Evolutionary conservation across 2,888 invertebrate genomes (phyloP), one percentile per base, ranked within the genome.

Genomic region (Lagria hirta): DNA sequence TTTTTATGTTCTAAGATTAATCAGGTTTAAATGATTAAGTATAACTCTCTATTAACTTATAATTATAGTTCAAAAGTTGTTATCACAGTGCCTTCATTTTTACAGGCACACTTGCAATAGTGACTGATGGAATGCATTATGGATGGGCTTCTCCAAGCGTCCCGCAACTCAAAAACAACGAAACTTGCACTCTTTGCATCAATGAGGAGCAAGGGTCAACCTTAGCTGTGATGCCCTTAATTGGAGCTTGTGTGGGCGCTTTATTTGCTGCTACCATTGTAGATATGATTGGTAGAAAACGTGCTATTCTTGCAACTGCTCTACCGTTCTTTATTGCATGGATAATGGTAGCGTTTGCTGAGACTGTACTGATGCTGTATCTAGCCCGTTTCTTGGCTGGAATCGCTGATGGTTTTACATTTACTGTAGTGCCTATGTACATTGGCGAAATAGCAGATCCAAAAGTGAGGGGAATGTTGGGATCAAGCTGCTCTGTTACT

Each of bases 201-300:
- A 69, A 73, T n/a, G 47, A 65, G 13, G 74, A 74, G 46, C 72
- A 80, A 59, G 76, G 78, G 52, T 79, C 81, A 56, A 80, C 80
- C 79, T 75, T 82, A 64, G 80, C 80, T 1, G 82, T 83, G 29
- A 76, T 83, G 60, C 80, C 80, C 67, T 75, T 82, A 49, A 70
- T 83, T 32, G 83, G 82, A 52, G 81, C 81, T 1, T 76, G 81
- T 13, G 66, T 81, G 23, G 83, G 83, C 18, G 80, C 80, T 4
- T 63, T 82, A 2, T 71, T 79, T 10, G 77, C 81, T 8, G 83
- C 82, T 15, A 75, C 80, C 60, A 69, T 81, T 45, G 80, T 83
- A 36, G 82, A 84, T 63, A 71, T 74, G 47, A 74, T 81, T 45
- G 85, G 85, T n/a, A 74, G 85, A n/a, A 84, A 84, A 62, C 75